Percentiles rank a stretch among this genome's conserved stretches.
Evolutionary conservation across 2,888 invertebrate species (phyloP).

Genomic region (Dysmachus trigonus): DNA sequence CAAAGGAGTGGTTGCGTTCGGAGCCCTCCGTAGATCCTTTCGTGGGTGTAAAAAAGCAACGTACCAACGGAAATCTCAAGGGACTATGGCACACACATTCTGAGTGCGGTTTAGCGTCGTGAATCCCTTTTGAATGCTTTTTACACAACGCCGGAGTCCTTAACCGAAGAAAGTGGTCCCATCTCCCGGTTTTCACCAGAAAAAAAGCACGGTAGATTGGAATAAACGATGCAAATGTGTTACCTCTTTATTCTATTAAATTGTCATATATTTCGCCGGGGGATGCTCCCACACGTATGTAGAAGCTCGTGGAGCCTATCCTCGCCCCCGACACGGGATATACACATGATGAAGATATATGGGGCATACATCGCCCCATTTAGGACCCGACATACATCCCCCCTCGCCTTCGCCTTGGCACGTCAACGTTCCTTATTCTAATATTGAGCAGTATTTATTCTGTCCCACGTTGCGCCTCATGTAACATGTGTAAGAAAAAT

Average conservation of each 20-base stretch:
- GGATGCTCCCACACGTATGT: neutral
- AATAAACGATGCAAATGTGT: constrained; percentile 45
- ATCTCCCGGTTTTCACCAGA: neutral
- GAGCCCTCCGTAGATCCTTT: neutral
- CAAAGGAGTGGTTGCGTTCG: neutral
- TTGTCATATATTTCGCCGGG: constrained; percentile 41
- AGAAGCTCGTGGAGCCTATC: neutral
- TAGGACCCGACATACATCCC: neutral
- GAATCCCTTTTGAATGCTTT: constrained; percentile 27
- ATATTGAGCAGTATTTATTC: constrained; percentile 17
- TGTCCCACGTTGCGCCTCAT: neutral
- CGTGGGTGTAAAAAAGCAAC: constrained; percentile 14
- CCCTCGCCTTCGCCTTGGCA: neutral
- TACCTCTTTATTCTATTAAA: constrained; percentile 44
- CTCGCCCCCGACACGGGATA: neutral
- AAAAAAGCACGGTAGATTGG: constrained; percentile 23
- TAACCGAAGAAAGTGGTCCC: neutral
- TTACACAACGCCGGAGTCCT: neutral
- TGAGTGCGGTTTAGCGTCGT: constrained; percentile 32
- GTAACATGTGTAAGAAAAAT: constrained; percentile 35
- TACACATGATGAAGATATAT: constrained; percentile 37
- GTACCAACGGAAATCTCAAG: neutral
- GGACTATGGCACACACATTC: neutral
- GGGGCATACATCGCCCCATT: neutral
- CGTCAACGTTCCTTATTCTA: neutral